Evolutionary conservation across 1,140 invertebrate genomes (phyloP), one percentile per base, ranked within the genome.

Genomic region (Adelges cooleyi): DNA sequence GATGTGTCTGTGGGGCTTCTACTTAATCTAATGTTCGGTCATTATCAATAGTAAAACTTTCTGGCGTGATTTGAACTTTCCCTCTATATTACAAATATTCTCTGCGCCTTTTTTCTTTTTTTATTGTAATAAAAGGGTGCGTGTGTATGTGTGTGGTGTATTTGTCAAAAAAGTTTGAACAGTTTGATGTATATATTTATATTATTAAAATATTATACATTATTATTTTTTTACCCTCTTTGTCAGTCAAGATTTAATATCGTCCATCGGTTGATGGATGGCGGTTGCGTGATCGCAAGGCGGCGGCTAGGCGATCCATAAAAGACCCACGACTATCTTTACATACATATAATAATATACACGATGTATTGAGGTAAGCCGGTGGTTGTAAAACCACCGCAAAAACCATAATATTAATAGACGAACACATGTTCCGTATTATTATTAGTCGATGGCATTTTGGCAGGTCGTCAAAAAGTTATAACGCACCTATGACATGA

Each of bases 101-200:
- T n/a, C n/a, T n/a, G 29, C 27, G 44, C 53, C 17, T 11, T 44
- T 59, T 59, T 59, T 59, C 25, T 42, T 38, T 8, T 8, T 13
- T 8, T 38, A 38, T 38, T 59, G 44, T 59, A 59, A 59, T 59
- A 59, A 59, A 59, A 42, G 44, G 36, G 38, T 44, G 15, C 23
- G 53, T 44, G n/a, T n/a, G n/a, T n/a, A n/a, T n/a, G n/a, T n/a
- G n/a, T n/a, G n/a, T n/a, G n/a, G n/a, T 59, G 38, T 59, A 59
- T 59, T 59, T 59, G 53, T 59, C 53, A 59, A 59, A 59, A 59
- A n/a, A 59, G n/a, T n/a, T n/a, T n/a, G n/a, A n/a, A n/a, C n/a
- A n/a, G 53, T 59, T 59, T 44, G 53, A 59, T 40, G 38, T 36
- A 13, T 18, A 42, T 42, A 59, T 42, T 27, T 59, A 44, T 46